Percentiles rank a stretch among this genome's conserved stretches.
phyloP scores from a whole-genome alignment of 2,797 vertebrate species.

The Clarias platycephalus region DNA sequence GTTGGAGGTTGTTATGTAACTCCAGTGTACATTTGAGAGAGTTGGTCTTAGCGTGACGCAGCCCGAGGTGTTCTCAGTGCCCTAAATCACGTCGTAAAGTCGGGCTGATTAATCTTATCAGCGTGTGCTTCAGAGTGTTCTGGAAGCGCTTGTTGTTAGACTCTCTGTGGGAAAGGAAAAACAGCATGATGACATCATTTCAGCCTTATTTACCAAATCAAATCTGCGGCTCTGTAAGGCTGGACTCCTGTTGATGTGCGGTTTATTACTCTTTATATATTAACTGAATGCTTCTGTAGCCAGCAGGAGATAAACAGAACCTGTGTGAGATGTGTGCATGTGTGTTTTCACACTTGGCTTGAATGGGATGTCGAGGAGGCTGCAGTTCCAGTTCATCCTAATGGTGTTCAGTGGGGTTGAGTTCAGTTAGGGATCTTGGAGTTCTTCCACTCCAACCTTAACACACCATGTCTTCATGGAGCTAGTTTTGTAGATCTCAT shows the following conservation, averaged over 20 bases:
- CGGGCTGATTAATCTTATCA: background rate
- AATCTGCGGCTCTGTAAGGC: background rate
- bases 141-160: background rate
- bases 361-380: background rate
- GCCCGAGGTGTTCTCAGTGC: background rate
- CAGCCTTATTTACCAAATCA: background rate
- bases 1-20: constrained; percentile 27
- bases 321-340: background rate
- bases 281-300: background rate
- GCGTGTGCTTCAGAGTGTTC: background rate
- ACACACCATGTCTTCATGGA: no score
- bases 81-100: constrained; percentile 2
- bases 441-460: no score
- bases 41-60: background rate
- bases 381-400: no score
- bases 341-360: background rate
- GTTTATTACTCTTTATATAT: no score
- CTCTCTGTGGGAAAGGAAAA: background rate
- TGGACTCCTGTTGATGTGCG: background rate
- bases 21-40: background rate
- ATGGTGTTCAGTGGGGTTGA: no score
- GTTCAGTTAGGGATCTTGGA: no score
- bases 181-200: background rate
- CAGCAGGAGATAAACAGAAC: background rate
- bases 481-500: no score